Conservation (phyloP, 2,797 vertebrate genomes). For the Rhinoraja longicauda region DNA sequence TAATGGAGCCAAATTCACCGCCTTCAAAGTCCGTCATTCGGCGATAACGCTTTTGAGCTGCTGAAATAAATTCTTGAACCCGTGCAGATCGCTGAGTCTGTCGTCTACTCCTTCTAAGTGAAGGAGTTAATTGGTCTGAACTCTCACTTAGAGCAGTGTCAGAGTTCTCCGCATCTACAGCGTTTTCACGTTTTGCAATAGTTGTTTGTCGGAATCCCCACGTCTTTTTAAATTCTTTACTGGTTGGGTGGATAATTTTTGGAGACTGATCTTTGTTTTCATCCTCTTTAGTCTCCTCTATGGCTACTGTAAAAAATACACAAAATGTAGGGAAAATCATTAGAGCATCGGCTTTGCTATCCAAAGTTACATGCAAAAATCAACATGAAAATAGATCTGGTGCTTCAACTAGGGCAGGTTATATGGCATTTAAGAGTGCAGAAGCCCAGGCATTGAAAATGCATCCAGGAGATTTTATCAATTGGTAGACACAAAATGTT, state of each 20-base stretch:
- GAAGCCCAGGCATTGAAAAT: background rate
- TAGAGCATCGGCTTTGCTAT: background rate
- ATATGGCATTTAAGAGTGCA: background rate
- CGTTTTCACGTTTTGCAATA: slow-evolving; percentile 77
- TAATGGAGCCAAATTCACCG: slow-evolving; percentile 61
- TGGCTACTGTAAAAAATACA: slow-evolving; percentile 42
- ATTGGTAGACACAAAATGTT: no score
- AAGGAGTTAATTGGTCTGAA: slow-evolving; percentile 49
- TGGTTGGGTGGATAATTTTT: slow-evolving; percentile 65
- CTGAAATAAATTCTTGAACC: slow-evolving; percentile 86
- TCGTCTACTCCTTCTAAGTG: slow-evolving; percentile 60
- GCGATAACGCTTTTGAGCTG: slow-evolving; percentile 51
- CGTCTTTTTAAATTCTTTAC: slow-evolving; percentile 80
- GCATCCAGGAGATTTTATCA: background rate
- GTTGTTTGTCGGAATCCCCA: slow-evolving; percentile 94
- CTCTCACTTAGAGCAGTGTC: slow-evolving; percentile 18
- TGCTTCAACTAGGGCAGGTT: background rate
- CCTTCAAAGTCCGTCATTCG: background rate
- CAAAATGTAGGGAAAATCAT: background rate
- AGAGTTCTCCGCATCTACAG: slow-evolving; percentile 56
- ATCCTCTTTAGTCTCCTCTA: slow-evolving; percentile 58
- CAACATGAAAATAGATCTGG: background rate
- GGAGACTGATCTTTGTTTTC: slow-evolving; percentile 58
- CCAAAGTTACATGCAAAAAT: background rate
- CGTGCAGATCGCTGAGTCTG: slow-evolving; percentile 77